phyloP scores from a whole-genome alignment of 2,888 invertebrate genomes.

The Hemicrepidius hirtus region DNA sequence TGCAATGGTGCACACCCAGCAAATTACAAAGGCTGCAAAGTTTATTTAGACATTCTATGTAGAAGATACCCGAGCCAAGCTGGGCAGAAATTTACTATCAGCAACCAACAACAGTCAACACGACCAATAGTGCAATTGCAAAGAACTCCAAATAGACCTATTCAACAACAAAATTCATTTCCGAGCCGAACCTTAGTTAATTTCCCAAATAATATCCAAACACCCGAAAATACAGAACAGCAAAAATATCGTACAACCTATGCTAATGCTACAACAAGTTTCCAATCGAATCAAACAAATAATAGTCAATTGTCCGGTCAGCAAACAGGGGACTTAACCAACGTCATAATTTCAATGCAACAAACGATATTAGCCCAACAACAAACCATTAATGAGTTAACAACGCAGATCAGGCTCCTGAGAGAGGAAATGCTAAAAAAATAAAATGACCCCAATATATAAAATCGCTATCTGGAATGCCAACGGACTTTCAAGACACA shows the following conservation, averaged over 20 bases:
- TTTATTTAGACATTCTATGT: conserved; percentile 14
- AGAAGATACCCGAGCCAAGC: conserved; percentile 27
- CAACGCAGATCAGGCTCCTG: conserved; percentile 32
- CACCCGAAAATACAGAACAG: conserved; percentile 14
- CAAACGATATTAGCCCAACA: conserved; percentile 36
- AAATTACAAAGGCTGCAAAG: conserved; percentile 29
- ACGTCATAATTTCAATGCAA: conserved; percentile 37
- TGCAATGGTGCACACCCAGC: conserved; percentile 22
- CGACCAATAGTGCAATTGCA: conserved; percentile 18
- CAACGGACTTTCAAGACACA: conserved; percentile 26
- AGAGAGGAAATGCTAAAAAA: conserved; percentile 30
- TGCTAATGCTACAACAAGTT: conserved; percentile 12
- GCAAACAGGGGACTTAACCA: conserved; percentile 29
- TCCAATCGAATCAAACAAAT: conserved; percentile 27
- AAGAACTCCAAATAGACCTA: conserved; percentile 9
- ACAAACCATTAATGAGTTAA: conserved; percentile 32
- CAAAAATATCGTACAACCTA: conserved; percentile 2
- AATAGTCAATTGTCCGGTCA: conserved; percentile 20
- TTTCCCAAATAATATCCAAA: conserved; percentile 8
- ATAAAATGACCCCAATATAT: conserved; percentile 29
- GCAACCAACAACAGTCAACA: conserved; percentile 12
- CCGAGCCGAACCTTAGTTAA: conserved; percentile 1
- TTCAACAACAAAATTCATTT: conserved; percentile 24
- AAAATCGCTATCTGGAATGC: conserved; percentile 26
- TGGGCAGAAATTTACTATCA: not conserved